Percentiles rank a stretch among this genome's conserved stretches.
These are phyloP conservation scores for Cherax quadricarinatus DNA, from an alignment of 1,140 invertebrate species.

Conservation along the genomic window DNA sequence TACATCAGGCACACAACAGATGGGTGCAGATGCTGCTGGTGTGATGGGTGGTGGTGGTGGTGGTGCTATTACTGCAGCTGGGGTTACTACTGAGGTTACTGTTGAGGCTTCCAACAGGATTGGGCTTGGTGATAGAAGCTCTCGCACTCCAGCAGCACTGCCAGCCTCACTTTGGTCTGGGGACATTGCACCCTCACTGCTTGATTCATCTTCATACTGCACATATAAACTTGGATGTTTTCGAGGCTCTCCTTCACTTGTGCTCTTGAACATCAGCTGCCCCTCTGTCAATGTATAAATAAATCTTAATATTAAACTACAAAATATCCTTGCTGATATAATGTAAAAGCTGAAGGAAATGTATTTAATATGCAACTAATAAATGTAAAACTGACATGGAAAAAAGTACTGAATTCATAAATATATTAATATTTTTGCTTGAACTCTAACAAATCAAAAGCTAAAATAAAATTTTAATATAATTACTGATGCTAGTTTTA, in stretches of 20 bases:
- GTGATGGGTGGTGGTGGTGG: conserved; percentile 74
- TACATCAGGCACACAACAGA: conserved; percentile 53
- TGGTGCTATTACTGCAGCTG: conserved; percentile 78
- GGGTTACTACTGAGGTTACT: conserved; percentile 80
- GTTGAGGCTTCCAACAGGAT: conserved; percentile 77
- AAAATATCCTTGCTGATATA: too few species aligned
- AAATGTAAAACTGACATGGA: too few species aligned
- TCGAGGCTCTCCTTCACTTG: conserved; percentile 89
- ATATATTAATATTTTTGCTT: too few species aligned
- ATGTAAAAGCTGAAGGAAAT: too few species aligned
- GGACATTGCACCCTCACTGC: conserved; percentile 83
- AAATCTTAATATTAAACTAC: too few species aligned
- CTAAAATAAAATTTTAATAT: too few species aligned
- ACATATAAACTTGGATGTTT: conserved; percentile 90
- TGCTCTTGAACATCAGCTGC: conserved; percentile 92
- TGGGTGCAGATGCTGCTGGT: conserved; percentile 75
- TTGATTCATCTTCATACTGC: conserved; percentile 89
- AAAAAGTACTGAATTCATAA: too few species aligned
- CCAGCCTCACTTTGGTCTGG: conserved; percentile 74
- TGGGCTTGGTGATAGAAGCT: conserved; percentile 54
- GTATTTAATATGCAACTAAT: too few species aligned
- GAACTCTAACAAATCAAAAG: too few species aligned
- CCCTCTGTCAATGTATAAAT: conserved; percentile 82
- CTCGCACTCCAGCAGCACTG: conserved; percentile 41
- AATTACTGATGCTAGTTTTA: too few species aligned